Conservation (phyloP, 2,888 invertebrate species). For the Diaperis boleti region DNA sequence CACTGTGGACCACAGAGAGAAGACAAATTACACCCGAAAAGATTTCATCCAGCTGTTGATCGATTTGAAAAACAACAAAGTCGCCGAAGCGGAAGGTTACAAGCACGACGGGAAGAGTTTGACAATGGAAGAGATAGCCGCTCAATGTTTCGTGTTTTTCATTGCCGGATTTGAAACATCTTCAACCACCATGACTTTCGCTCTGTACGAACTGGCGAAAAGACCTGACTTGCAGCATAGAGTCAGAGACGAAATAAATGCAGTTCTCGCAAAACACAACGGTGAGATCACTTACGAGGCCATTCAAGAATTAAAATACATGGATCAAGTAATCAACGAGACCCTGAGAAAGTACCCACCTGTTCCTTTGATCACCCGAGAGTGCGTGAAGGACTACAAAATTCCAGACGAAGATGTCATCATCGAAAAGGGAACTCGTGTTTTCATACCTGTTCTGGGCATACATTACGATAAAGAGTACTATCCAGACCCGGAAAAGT, state of each 20-base stretch:
- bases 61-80: slow-evolving; percentile 59
- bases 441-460: slow-evolving; percentile 46
- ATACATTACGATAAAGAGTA: slow-evolving; percentile 51
- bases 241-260: slow-evolving; percentile 43
- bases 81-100: neutral
- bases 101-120: slow-evolving; percentile 1
- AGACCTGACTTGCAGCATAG: slow-evolving; percentile 46
- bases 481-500: slow-evolving; percentile 51
- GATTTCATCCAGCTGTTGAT: slow-evolving; percentile 71
- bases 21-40: slow-evolving; percentile 65
- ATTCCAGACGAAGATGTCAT: slow-evolving; percentile 47
- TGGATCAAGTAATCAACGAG: slow-evolving; percentile 50
- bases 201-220: slow-evolving; percentile 45
- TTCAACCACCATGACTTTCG: slow-evolving; percentile 48
- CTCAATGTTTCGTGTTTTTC: slow-evolving; percentile 42
- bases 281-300: slow-evolving; percentile 48
- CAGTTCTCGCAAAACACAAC: slow-evolving; percentile 42
- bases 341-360: slow-evolving; percentile 50
- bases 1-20: slow-evolving; percentile 65
- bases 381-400: slow-evolving; percentile 50
- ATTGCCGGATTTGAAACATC: slow-evolving; percentile 50
- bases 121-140: slow-evolving; percentile 20
- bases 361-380: slow-evolving; percentile 43
- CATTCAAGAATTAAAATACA: slow-evolving; percentile 47
- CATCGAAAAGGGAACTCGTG: slow-evolving; percentile 50